These are phyloP conservation scores for Eupleurogrammus muticus DNA, from an alignment of 2,797 vertebrate species.

Conservation along the genomic window DNA sequence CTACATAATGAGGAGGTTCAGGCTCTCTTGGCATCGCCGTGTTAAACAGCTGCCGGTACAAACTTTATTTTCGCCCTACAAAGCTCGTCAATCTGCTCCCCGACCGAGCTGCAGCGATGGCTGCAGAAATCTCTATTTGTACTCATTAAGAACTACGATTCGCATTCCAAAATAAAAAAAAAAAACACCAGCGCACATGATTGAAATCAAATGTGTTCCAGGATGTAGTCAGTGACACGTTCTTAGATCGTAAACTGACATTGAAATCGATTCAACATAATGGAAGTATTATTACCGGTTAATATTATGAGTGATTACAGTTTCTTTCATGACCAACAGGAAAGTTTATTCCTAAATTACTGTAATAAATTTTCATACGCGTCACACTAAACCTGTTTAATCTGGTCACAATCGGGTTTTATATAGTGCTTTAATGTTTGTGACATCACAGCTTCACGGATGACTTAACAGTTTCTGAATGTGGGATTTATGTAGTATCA, in stretches of 20 bases:
- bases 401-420: background rate
- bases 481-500: no score
- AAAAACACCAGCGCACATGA: conserved; percentile 4
- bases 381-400: background rate
- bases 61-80: conserved; percentile 75
- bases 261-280: background rate
- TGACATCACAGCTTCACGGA: no score
- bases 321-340: background rate
- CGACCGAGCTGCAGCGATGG: conserved; percentile 52
- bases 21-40: conserved; percentile 73
- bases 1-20: conserved; percentile 79
- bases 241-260: background rate
- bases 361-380: background rate
- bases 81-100: conserved; percentile 77
- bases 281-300: background rate
- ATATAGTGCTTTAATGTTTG: no score
- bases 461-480: no score
- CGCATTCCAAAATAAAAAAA: conserved; percentile 25
- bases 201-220: conserved; percentile 16
- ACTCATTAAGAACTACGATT: conserved; percentile 33
- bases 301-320: conserved; percentile 1
- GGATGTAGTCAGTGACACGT: background rate
- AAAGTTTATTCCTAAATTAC: background rate
- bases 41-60: conserved; percentile 80
- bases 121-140: conserved; percentile 67